Conservation (phyloP, 2,797 vertebrate species). For the Fratercula arctica region DNA sequence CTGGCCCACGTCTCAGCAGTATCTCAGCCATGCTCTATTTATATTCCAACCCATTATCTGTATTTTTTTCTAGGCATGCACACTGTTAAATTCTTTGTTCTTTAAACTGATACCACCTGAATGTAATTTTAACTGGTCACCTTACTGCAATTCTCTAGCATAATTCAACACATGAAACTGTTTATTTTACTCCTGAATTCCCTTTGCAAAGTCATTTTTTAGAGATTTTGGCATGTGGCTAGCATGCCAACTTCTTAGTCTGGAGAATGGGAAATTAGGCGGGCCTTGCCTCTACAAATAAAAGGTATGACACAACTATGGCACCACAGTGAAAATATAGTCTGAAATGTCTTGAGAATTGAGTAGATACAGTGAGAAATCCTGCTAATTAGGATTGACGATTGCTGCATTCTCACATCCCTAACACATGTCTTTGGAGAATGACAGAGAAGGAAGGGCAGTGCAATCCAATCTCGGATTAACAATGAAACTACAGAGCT, state of each 20-base stretch:
- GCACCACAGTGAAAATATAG: not conserved
- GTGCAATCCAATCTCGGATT: not conserved
- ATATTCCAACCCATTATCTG: not conserved
- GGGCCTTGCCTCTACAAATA: not conserved
- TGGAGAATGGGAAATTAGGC: fast-evolving
- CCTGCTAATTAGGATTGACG: not conserved
- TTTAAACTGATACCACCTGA: not conserved
- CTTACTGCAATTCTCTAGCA: not conserved
- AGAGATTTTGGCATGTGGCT: not conserved
- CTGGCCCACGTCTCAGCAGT: not conserved
- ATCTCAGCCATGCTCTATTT: not conserved
- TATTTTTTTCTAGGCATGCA: not conserved
- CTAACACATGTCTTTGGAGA: not conserved
- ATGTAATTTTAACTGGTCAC: not conserved
- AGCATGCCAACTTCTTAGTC: not conserved
- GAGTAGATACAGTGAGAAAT: not conserved
- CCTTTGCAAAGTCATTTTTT: not conserved
- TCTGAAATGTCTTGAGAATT: not conserved
- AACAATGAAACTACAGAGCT: not conserved
- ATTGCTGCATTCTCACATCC: not conserved
- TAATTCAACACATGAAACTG: not conserved
- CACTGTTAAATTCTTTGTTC: not conserved
- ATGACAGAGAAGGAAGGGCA: not conserved
- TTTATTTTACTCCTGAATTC: not conserved
- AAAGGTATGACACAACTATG: not conserved